A percentile compares a stretch with the other conserved stretches of the same genome.
phyloP scores from a whole-genome alignment of 2,797 vertebrate genomes.

The Falco novaeseelandiae region DNA sequence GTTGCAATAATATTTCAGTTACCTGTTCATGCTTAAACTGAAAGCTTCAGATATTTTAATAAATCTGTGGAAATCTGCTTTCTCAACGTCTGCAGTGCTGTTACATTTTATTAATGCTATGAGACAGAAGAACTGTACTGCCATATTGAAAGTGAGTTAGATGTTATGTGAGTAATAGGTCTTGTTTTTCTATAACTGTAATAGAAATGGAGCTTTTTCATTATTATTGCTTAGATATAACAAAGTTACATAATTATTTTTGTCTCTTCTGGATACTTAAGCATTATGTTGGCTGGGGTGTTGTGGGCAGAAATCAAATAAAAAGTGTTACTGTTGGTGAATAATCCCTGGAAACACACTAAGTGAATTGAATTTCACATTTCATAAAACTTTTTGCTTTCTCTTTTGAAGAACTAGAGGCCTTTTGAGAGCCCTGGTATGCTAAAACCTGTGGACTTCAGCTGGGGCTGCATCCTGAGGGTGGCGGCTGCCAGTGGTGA shows the following conservation, averaged over 20 bases:
- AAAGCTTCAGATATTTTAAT: not conserved
- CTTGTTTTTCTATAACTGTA: not conserved
- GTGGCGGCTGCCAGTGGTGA: not conserved
- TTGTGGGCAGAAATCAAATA: not conserved
- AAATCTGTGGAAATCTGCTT: not conserved
- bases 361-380: not conserved
- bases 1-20: not conserved
- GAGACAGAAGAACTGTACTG: not conserved
- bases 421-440: not conserved
- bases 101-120: not conserved
- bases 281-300: not conserved
- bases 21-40: not conserved
- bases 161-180: not conserved
- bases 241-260: not conserved
- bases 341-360: not conserved
- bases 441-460: not conserved
- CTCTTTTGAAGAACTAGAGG: not conserved
- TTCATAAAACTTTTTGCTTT: not conserved
- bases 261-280: not conserved
- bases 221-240: not conserved
- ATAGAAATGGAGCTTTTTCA: not conserved
- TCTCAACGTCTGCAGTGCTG: not conserved
- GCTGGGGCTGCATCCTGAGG: not conserved
- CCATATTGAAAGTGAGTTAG: not conserved
- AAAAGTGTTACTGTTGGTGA: not conserved